Conservation (phyloP, 2,888 invertebrate genomes). For the Nymphalis urticae region DNA sequence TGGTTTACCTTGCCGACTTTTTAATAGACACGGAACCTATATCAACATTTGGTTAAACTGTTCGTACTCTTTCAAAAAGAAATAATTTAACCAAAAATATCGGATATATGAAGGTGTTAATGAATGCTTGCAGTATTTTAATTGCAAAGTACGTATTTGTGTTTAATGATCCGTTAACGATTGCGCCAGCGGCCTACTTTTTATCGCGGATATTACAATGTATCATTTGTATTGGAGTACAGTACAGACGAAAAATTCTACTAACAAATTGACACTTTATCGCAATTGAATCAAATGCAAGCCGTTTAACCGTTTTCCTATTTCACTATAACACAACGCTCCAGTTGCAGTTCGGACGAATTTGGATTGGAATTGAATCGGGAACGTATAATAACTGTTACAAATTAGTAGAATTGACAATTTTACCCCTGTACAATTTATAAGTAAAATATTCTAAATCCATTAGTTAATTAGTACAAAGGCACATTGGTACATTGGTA, state of each 20-base stretch:
- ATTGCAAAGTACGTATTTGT: conserved; percentile 5
- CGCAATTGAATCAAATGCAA: too few species aligned
- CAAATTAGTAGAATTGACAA: too few species aligned
- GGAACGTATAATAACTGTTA: too few species aligned
- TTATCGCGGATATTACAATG: background rate
- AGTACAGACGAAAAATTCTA: background rate
- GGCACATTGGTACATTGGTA: too few species aligned
- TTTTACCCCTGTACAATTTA: too few species aligned
- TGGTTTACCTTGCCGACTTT: conserved; percentile 21
- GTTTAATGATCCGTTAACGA: conserved; percentile 7
- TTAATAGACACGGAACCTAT: conserved; percentile 13
- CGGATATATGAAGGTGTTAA: conserved; percentile 3
- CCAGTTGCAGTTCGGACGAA: too few species aligned
- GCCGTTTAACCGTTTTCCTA: too few species aligned
- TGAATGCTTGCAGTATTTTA: conserved; percentile 7
- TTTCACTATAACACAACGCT: too few species aligned
- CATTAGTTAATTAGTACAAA: too few species aligned
- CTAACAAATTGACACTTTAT: too few species aligned
- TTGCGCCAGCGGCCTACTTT: conserved; percentile 5
- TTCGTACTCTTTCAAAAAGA: background rate
- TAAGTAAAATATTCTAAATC: too few species aligned
- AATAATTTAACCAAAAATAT: background rate
- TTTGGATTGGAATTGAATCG: too few species aligned
- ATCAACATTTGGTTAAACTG: conserved; percentile 9
- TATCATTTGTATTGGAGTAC: background rate